Base-by-base conservation (phyloP, 2,797 vertebrate species). In the Muscicapa striata region DNA sequence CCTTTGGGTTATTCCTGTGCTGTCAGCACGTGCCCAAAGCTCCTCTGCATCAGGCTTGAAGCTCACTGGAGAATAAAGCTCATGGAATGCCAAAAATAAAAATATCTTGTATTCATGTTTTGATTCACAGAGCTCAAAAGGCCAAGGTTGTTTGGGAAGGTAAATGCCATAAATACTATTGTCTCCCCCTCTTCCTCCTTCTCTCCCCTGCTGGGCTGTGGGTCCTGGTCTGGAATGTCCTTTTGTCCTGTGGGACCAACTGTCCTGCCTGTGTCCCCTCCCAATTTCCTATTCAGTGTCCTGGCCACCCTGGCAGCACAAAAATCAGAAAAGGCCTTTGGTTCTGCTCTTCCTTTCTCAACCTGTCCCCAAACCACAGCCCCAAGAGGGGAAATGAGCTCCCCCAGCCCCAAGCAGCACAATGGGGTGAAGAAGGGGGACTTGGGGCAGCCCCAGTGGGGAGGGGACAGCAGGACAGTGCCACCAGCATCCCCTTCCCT, bases 301-400 rank as follows among this genome's bases (percentile, higher is more conserved):
- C 63, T n/a, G 55, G 14, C 29, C 61, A 26, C 24, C 0, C 3
- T n/a, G 63, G 58, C 72, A 84, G 38, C 73, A n/a, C 87, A 20
- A 14, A 41, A 15, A 8, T 0, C 73, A 77, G 45, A 3, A 11
- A 6, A n/a, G 5, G 4, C 24, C 43, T 29, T 4, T 30, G 54
- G 21, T 15, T 75, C 9, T 20, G 57, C 41, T 11, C 6, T 14
- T 15, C 48, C 23, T 5, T 15, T 1, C 2, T 13, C 54, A 0
- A 3, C 6, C 61, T 5, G 16, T 2, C 3, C 0, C 34, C 76
- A 5, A 43, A 27, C 0, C 76, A 26, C 29, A 34, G 34, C 61
- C 52, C 62, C 2, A 4, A 0, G 54, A 9, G 7, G 55, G 63
- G 19, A 41, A 2, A 3, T 3, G 23, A 9, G 0, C 17, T 2